Evolutionary conservation across 2,888 invertebrate species (phyloP).

Genomic region (Calliscelio sp.): DNA sequence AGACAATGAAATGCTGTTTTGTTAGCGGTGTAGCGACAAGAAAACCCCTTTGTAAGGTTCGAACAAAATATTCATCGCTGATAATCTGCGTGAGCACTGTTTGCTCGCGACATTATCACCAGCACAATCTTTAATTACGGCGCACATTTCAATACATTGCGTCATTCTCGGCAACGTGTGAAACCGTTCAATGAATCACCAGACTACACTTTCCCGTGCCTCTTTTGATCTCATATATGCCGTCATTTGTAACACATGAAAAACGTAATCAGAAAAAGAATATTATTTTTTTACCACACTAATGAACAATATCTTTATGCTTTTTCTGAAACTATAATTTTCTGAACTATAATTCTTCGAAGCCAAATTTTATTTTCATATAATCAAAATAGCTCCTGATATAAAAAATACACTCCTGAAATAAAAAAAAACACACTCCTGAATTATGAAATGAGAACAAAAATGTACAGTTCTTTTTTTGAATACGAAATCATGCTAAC

Average conservation of each 20-base stretch:
- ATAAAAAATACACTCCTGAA: too few relatives aligned
- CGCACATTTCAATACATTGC: conserved; percentile 70
- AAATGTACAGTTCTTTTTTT: background rate
- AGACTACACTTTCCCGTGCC: conserved; percentile 59
- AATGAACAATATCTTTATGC: too few relatives aligned
- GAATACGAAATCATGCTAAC: conserved; percentile 26
- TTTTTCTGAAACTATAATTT: too few relatives aligned
- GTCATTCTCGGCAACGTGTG: conserved; percentile 69
- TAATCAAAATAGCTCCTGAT: too few relatives aligned
- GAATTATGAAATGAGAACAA: background rate
- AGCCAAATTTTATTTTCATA: too few relatives aligned
- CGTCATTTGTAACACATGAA: conserved; percentile 47
- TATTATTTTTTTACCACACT: too few relatives aligned
- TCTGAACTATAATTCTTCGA: too few relatives aligned
- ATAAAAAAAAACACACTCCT: too few relatives aligned
- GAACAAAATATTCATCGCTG: conserved; percentile 67
- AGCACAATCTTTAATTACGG: conserved; percentile 70
- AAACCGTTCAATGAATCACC: conserved; percentile 69
- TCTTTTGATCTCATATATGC: conserved; percentile 49
- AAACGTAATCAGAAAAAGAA: background rate
- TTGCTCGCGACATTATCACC: conserved; percentile 72
- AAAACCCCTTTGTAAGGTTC: conserved; percentile 58
- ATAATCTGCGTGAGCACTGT: conserved; percentile 66
- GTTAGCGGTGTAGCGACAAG: conserved; percentile 64
- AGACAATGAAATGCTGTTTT: conserved; percentile 68